These are phyloP conservation scores for Phenganax marumi DNA, from an alignment of 92 coral and sea anemone species.

Conservation along the genomic window DNA sequence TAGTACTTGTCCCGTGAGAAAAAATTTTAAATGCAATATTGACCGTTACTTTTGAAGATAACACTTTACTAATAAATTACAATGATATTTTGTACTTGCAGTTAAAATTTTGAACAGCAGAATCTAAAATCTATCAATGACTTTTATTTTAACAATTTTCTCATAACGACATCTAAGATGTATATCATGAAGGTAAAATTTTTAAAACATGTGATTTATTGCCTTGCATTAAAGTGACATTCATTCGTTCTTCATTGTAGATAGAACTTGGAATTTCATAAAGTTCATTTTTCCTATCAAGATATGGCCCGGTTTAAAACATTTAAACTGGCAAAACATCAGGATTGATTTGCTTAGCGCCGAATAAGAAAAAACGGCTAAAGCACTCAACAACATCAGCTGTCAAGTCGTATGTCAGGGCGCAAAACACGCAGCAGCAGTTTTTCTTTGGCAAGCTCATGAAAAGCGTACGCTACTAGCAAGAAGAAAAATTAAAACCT, in stretches of 20 bases:
- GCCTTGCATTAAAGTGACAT: too few relatives aligned
- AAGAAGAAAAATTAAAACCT: background rate
- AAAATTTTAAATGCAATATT: slow-evolving; percentile 3
- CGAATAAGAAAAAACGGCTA: slow-evolving; percentile 22
- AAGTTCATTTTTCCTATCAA: too few relatives aligned
- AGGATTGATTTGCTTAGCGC: slow-evolving; percentile 10
- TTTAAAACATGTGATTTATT: too few relatives aligned
- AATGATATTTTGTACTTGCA: background rate
- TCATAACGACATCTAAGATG: too few relatives aligned
- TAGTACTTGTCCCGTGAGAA: background rate
- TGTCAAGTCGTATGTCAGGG: slow-evolving; percentile 15
- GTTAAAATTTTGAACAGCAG: background rate
- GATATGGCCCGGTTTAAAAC: too few relatives aligned
- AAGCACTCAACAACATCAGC: slow-evolving; percentile 33
- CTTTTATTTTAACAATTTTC: too few relatives aligned
- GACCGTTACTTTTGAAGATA: background rate
- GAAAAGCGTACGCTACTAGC: background rate
- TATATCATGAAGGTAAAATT: too few relatives aligned
- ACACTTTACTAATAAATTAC: background rate
- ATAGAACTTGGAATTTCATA: too few relatives aligned
- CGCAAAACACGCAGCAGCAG: background rate
- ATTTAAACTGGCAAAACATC: too few relatives aligned
- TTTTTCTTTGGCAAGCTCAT: background rate
- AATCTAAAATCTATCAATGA: background rate
- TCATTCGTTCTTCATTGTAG: too few relatives aligned